phyloP scores from a whole-genome alignment of 2,113 vertebrate genomes.

The Nothobranchius kuhntae region DNA sequence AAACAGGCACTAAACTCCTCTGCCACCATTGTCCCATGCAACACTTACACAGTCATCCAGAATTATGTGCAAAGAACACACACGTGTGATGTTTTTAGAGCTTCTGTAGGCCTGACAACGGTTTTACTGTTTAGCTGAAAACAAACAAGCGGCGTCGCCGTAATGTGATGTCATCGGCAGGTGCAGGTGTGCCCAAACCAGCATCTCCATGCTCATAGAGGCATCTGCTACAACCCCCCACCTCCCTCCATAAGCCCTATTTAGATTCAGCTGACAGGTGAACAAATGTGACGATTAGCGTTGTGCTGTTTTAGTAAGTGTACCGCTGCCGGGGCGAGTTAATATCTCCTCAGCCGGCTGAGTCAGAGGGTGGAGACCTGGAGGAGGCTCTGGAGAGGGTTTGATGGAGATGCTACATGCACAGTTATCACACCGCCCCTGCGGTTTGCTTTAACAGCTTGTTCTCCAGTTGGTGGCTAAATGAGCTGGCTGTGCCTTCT shows the following conservation, averaged over 20 bases:
- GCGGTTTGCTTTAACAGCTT: constrained; percentile 39
- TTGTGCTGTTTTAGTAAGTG: constrained; percentile 60
- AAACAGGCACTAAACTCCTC: no score
- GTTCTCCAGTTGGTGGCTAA: constrained; percentile 42
- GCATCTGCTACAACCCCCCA: no score
- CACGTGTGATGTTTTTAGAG: no score
- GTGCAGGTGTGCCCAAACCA: no score
- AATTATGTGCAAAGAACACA: no score
- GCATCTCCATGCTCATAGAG: no score
- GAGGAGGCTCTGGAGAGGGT: constrained; percentile 40
- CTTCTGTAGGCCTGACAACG: no score
- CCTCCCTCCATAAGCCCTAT: constrained; percentile 38
- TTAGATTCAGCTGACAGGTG: constrained; percentile 73
- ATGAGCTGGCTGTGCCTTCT: constrained; percentile 29
- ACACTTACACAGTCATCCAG: no score
- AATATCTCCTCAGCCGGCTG: constrained; percentile 57
- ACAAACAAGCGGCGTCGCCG: no score
- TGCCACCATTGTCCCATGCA: no score
- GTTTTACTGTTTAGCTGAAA: no score
- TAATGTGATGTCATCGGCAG: no score
- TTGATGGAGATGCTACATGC: constrained; percentile 49
- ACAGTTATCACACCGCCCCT: constrained; percentile 48
- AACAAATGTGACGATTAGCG: constrained; percentile 72
- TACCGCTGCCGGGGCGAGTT: constrained; percentile 32
- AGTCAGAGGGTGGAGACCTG: constrained; percentile 47